Evolutionary conservation across 1,140 invertebrate genomes (phyloP), one percentile per base, ranked within the genome.

Genomic region (Phymastichus coffea): DNA sequence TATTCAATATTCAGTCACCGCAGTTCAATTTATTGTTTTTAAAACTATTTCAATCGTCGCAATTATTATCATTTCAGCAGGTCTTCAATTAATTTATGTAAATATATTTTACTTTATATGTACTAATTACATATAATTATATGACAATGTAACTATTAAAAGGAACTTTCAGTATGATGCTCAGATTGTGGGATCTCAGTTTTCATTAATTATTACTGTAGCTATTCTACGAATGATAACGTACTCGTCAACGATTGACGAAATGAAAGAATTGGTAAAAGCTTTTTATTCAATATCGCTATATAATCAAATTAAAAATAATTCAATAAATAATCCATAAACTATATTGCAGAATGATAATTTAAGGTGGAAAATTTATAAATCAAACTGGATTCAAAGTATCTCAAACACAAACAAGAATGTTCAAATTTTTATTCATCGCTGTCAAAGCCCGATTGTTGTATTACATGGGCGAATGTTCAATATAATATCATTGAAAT

Each of bases 401-500:
- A 8, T 51, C 2, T 0, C 38, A 14, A 10, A 26, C 3, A 9
- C 63, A 12, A 63, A 61, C 3, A 60, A 57, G 28, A 35, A 9
- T 14, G 8, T 65, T 1, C 15, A 64, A 1, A 48, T 70, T 3
- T 3, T 61, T 7, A 46, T 65, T 4, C 60, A 48, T 37, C 15
- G 57, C 28, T 63, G 58, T 37, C 60, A 66, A 12, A 19, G 40
- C n/a, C 66, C 67, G 3, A 12, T 61, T 1, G 40, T 30, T 2
- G 48, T 69, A 2, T 26, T 7, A 0, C n/a, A 68, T 15, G 47
- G 20, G 1, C 63, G 64, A 20, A 20, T 71, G 40, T 26, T 71
- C 10, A 63, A 67, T 0, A 26, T 10, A 33, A 47, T 71, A 12
- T 68, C 69, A 4, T 38, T 71, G 17, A 61, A 52, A 40, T 70